A percentile compares a stretch with the other conserved stretches of the same genome.
phyloP scores from a whole-genome alignment of 92 coral and sea anemone species.

The Pocillopora meandrina region DNA sequence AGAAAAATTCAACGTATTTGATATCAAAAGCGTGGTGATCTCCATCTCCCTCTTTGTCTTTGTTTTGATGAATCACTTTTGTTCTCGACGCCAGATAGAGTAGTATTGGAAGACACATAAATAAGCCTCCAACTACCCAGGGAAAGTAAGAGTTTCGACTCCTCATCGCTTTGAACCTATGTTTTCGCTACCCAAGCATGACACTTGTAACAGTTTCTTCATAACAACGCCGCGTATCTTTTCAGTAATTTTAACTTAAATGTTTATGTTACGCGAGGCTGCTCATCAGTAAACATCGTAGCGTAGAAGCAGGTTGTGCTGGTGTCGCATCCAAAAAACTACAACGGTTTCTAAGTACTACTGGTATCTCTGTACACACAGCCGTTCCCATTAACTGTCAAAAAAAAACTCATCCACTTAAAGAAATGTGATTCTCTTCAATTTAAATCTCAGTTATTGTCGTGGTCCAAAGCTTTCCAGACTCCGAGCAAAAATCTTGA shows the following conservation, averaged over 20 bases:
- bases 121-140: constrained; percentile 14
- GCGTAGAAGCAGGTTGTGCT: constrained; percentile 42
- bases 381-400: background rate
- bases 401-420: background rate
- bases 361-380: constrained; percentile 12
- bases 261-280: constrained; percentile 23
- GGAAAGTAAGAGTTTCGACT: constrained; percentile 22
- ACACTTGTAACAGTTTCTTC: constrained; percentile 21
- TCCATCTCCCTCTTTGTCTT: constrained; percentile 7
- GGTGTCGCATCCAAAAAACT: constrained; percentile 29
- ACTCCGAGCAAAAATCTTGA: too few species aligned
- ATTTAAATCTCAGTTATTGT: too few species aligned
- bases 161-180: constrained; percentile 34
- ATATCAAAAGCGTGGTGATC: constrained; percentile 23
- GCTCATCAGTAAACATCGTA: constrained; percentile 10
- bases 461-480: too few species aligned
- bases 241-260: background rate
- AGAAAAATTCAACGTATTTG: constrained; percentile 46
- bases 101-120: constrained; percentile 18
- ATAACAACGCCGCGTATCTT: constrained; percentile 7
- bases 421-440: too few species aligned
- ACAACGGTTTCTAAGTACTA: constrained; percentile 3
- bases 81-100: constrained; percentile 20
- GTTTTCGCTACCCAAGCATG: constrained; percentile 22
- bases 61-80: background rate